Conservation (phyloP, 2,113 vertebrate genomes). For the Silurus meridionalis region DNA sequence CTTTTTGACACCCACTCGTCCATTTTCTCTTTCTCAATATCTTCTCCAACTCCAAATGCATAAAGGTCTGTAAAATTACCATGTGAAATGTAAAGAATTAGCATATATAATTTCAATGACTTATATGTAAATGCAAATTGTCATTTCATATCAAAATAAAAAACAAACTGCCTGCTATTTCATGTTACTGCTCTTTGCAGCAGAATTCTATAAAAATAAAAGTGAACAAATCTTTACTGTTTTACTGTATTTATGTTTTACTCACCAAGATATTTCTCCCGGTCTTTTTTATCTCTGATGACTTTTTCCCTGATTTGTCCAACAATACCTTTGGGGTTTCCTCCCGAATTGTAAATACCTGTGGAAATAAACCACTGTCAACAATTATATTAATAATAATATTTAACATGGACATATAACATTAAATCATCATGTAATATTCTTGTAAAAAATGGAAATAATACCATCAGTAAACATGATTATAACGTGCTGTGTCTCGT, state of each 20-base stretch:
- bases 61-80: constrained; percentile 69
- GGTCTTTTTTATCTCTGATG: constrained; percentile 33
- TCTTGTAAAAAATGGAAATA: not conserved
- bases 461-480: constrained; percentile 77
- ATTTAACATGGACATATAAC: not conserved
- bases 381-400: not conserved
- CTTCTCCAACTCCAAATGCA: constrained; percentile 67
- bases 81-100: not conserved
- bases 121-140: not conserved
- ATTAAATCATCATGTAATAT: not conserved
- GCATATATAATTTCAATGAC: not conserved
- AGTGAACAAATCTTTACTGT: not conserved
- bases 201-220: not conserved
- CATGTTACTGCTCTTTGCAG: not conserved
- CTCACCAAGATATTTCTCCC: constrained; percentile 67
- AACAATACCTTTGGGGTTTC: constrained; percentile 54
- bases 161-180: not conserved
- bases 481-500: constrained; percentile 63
- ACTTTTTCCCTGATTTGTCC: constrained; percentile 60
- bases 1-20: constrained; percentile 56
- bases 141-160: not conserved
- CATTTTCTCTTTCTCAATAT: constrained; percentile 52
- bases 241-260: not conserved
- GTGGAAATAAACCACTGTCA: not conserved
- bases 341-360: constrained; percentile 73